Conservation (phyloP, 37 sponge, comb jelly and placozoan genomes). For the Beroe ovata region DNA sequence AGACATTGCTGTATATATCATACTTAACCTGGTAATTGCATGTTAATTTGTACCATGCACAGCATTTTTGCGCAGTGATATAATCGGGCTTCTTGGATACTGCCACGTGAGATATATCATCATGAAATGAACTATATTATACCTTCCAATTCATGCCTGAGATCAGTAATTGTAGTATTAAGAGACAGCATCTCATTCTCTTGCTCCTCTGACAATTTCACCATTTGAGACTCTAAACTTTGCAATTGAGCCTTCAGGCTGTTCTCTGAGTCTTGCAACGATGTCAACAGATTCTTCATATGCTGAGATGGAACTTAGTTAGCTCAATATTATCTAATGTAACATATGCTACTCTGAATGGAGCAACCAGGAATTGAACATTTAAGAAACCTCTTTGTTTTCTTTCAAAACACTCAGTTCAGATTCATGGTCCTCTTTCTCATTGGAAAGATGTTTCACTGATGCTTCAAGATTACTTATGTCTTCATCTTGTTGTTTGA, state of each 20-base stretch:
- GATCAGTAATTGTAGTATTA: no score
- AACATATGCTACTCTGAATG: neutral
- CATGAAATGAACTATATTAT: no score
- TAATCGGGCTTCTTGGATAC: no score
- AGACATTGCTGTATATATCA: no score
- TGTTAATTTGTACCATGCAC: no score
- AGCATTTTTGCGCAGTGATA: no score
- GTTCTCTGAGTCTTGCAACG: slow-evolving; percentile 10
- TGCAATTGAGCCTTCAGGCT: neutral
- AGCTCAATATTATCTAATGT: neutral
- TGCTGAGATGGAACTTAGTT: no score
- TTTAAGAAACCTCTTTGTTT: slow-evolving; percentile 12
- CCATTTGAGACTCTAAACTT: neutral
- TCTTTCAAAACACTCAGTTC: slow-evolving; percentile 31
- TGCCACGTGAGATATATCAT: no score
- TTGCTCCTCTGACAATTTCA: neutral
- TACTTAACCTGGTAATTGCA: no score
- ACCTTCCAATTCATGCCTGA: no score
- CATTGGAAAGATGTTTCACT: neutral
- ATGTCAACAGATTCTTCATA: neutral
- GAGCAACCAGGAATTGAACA: neutral
- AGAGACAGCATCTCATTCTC: neutral
- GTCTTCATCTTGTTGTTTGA: neutral
- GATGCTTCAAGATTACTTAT: neutral
- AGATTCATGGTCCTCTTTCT: neutral